A percentile compares a stretch with the other conserved stretches of the same genome.
These are phyloP conservation scores for Xenentodon cancila DNA, from an alignment of 2,797 vertebrate species.

Conservation along the genomic window DNA sequence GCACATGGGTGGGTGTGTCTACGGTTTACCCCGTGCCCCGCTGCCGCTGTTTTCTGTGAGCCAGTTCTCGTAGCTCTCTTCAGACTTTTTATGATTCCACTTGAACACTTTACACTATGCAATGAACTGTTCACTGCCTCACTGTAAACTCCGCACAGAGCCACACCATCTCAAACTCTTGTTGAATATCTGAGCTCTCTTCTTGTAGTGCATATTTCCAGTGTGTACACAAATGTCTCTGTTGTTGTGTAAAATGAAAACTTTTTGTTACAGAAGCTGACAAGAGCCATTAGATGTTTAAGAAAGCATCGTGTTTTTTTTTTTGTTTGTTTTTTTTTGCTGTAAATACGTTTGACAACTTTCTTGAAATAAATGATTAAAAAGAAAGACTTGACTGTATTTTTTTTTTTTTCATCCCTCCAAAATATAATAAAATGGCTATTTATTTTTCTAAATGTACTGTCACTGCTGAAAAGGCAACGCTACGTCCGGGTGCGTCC, in stretches of 20 bases:
- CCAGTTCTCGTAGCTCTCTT: slow-evolving; percentile 12
- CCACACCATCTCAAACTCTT: slow-evolving; percentile 18
- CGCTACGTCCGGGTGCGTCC: no score
- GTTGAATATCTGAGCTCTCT: slow-evolving; percentile 24
- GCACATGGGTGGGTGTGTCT: background rate
- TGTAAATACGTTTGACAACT: slow-evolving; percentile 76
- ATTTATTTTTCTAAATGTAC: no score
- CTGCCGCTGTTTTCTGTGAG: slow-evolving; percentile 12
- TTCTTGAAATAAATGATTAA: slow-evolving; percentile 75
- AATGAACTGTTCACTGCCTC: slow-evolving; percentile 60
- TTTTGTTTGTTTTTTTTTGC: slow-evolving; percentile 41
- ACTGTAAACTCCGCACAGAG: slow-evolving; percentile 37
- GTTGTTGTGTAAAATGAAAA: slow-evolving; percentile 35
- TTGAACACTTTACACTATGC: slow-evolving; percentile 70
- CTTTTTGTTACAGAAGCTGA: slow-evolving; percentile 59
- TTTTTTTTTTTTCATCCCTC: background rate
- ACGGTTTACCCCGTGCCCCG: slow-evolving; percentile 3
- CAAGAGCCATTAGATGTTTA: slow-evolving; percentile 71
- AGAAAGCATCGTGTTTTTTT: slow-evolving; percentile 43
- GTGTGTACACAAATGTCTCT: slow-evolving; percentile 48
- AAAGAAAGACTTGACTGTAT: slow-evolving; percentile 2
- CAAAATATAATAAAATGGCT: background rate
- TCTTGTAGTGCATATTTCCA: slow-evolving; percentile 45
- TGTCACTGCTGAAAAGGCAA: no score
- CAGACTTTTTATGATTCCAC: slow-evolving; percentile 40